These are phyloP conservation scores for Sparus aurata DNA, from an alignment of 2,797 vertebrate species.

Conservation along the genomic window DNA sequence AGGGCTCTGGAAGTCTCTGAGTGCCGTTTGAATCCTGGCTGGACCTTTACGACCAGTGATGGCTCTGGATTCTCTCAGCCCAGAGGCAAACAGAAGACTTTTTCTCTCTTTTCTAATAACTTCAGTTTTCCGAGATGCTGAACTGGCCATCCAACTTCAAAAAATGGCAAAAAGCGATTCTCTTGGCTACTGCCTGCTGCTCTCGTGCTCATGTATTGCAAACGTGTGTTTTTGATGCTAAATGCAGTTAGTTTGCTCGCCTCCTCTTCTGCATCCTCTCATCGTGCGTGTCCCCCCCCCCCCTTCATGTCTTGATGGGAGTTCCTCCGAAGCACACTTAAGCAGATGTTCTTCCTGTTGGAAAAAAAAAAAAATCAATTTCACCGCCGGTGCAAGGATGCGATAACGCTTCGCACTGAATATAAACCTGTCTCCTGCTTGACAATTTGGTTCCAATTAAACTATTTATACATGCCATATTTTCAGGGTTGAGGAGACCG, in stretches of 20 bases:
- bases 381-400: slow-evolving; percentile 71
- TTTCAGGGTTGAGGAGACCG: slow-evolving; percentile 66
- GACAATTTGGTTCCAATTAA: slow-evolving; percentile 82
- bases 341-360: slow-evolving; percentile 76
- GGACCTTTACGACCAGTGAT: slow-evolving; percentile 45
- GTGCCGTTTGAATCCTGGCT: slow-evolving; percentile 27
- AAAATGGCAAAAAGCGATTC: slow-evolving; percentile 3
- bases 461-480: slow-evolving; percentile 76
- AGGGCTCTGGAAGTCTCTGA: slow-evolving; percentile 25
- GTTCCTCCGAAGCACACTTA: slow-evolving; percentile 70
- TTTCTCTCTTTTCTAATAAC: slow-evolving; percentile 25
- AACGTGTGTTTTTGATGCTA: slow-evolving; percentile 59
- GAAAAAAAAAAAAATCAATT: slow-evolving; percentile 72
- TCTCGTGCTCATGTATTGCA: slow-evolving; percentile 38
- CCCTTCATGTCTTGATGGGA: slow-evolving; percentile 71
- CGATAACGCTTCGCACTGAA: slow-evolving; percentile 69
- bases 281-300: slow-evolving; percentile 13
- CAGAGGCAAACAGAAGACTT: slow-evolving; percentile 23
- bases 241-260: slow-evolving; percentile 53
- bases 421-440: slow-evolving; percentile 78
- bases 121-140: slow-evolving; percentile 40
- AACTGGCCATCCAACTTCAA: slow-evolving; percentile 28
- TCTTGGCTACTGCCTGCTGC: slow-evolving; percentile 17
- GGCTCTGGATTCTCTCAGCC: slow-evolving; percentile 42
- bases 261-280: slow-evolving; percentile 47